Base-by-base conservation (phyloP, 2,888 invertebrate genomes). In the Drosophila paracracens region DNA sequence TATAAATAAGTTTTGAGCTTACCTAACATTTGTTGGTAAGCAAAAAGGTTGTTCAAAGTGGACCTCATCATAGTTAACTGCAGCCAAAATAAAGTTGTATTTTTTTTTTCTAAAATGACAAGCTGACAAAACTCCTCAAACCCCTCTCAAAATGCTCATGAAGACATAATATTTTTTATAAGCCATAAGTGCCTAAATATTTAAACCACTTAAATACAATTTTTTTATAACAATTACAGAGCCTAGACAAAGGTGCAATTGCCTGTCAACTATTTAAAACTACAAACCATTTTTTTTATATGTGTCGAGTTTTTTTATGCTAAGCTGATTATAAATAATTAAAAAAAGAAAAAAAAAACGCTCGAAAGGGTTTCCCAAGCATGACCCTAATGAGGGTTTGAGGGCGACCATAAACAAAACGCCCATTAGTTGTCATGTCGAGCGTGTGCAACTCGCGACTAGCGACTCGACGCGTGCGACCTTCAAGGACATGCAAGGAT, bases 301-400 rank as follows among this genome's bases (percentile, higher is more conserved):
- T 18, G 27, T 54, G 54, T 54, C 18, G 78, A 48, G 51, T 62
- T 65, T 78, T 81, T 70, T 70, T 38, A 59, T 53, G 56, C 68
- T 82, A 79, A 84, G 79, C 83, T 84, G 83, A 87, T 84, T 84
- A 89, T 89, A 89, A 84, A 84, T 89, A 87, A 89, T 84, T 87
- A 72, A 87, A 89, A 64, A 52, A 27, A 10, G 4, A 36, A 61
- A 51, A 38, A 65, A 71, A 70, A 72, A 56, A 36, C 40, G 33
- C 18, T 8, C 5, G 48, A 70, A 78, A 51, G 69, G 64, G 67
- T 77, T 68, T 43, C 43, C 63, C 70, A 51, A 54, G 67, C 65
- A 56, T 65, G 58, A 75, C 71, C 78, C 81, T 76, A 85, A 85
- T 90, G 89, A 86, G 89, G 85, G 84, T 88, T 68, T 79, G 74